phyloP scores from a whole-genome alignment of 2,113 vertebrate genomes.

The Xyrauchen texanus region DNA sequence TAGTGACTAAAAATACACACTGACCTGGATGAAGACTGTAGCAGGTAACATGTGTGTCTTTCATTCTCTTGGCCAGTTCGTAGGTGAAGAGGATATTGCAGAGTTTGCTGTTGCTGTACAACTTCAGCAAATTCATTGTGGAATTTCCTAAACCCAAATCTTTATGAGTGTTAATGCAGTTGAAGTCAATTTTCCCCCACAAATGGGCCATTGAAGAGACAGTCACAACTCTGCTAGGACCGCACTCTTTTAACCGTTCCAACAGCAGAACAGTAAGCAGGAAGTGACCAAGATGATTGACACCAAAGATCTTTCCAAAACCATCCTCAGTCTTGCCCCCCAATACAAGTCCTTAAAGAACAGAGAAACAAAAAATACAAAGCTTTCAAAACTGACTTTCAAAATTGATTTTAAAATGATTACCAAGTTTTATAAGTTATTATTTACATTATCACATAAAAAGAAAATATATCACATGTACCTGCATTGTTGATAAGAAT shows the following conservation, averaged over 20 bases:
- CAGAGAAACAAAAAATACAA: neutral
- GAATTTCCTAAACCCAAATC: slow-evolving; percentile 47
- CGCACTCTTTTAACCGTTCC: slow-evolving; percentile 71
- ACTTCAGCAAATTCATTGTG: slow-evolving; percentile 51
- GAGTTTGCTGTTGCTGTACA: slow-evolving; percentile 81
- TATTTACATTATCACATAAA: neutral
- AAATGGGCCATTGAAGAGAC: slow-evolving; percentile 72
- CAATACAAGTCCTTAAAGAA: slow-evolving; percentile 68
- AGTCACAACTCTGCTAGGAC: slow-evolving; percentile 78
- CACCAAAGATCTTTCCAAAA: slow-evolving; percentile 77
- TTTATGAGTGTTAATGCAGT: slow-evolving; percentile 59
- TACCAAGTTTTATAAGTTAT: too few species aligned
- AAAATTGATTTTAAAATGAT: neutral
- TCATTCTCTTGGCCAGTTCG: slow-evolving; percentile 75
- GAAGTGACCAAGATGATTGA: slow-evolving; percentile 77
- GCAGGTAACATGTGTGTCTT: slow-evolving; percentile 76
- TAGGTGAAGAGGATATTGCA: slow-evolving; percentile 62
- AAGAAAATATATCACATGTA: neutral
- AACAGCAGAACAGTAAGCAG: slow-evolving; percentile 77
- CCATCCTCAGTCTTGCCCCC: slow-evolving; percentile 72
- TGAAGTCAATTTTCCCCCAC: slow-evolving; percentile 66
- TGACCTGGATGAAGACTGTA: slow-evolving; percentile 69
- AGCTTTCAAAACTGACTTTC: neutral
- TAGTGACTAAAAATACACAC: neutral
- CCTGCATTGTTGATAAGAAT: slow-evolving; percentile 54